These are phyloP conservation scores for Cygnus buccinator DNA, from an alignment of 2,113 vertebrate species.

Conservation along the genomic window DNA sequence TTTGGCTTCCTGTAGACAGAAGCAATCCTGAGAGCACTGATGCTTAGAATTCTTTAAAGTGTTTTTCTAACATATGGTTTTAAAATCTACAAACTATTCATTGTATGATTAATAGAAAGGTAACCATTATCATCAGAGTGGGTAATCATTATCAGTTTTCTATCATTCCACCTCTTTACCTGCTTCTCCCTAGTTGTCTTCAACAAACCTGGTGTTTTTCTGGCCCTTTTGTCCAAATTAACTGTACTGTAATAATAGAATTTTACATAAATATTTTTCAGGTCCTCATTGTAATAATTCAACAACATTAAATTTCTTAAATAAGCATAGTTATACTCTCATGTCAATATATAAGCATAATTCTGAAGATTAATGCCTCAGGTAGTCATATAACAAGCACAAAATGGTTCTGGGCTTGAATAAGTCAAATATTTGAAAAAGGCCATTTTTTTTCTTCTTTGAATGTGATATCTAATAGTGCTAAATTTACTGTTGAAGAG, in stretches of 20 bases:
- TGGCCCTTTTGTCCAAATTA: background rate
- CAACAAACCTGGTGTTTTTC: background rate
- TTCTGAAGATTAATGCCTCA: background rate
- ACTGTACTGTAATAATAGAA: background rate
- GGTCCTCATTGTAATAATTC: background rate
- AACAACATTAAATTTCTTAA: background rate
- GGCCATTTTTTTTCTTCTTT: background rate
- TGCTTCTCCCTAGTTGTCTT: background rate
- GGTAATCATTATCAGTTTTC: background rate
- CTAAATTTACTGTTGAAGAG: background rate
- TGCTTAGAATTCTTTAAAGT: background rate
- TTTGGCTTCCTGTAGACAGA: background rate
- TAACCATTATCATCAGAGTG: background rate
- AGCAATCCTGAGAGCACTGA: background rate
- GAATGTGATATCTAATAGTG: background rate
- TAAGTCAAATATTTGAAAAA: background rate
- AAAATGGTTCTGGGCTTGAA: background rate
- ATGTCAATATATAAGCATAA: accelerated
- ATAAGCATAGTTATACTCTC: background rate
- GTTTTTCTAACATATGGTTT: background rate
- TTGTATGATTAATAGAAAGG: background rate
- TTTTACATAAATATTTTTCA: background rate
- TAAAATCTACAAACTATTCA: background rate
- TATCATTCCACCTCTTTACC: background rate
- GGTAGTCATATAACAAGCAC: background rate